Evolutionary conservation across 1,140 invertebrate species (phyloP), one percentile per base, ranked within the genome.

Genomic region (Drosophila asahinai): DNA sequence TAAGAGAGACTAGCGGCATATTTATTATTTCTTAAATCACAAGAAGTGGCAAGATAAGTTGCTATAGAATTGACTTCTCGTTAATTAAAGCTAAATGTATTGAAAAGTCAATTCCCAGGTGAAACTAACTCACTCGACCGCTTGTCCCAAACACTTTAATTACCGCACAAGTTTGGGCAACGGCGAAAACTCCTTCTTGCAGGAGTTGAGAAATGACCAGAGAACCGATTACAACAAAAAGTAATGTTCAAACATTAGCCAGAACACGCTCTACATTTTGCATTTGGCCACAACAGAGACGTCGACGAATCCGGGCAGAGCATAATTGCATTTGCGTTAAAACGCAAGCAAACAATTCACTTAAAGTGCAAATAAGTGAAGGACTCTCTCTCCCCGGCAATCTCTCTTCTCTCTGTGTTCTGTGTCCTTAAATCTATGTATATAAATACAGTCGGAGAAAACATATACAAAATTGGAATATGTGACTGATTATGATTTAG

Each of bases 291-390:
- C 43, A 77, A 66, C 66, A 81, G 71, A 59, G 70, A 65, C 55
- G 43, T 55, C 36, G 49, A 40, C 60, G 60, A 57, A 49, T 65
- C 66, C 65, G 62, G 74, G 66, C 79, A 61, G 84, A 63, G 82
- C 75, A 90, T 90, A 90, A 91, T 91, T 91, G 84, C 84, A 91
- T 89, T 91, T 89, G 89, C 84, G 86, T 90, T 90, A 80, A 90
- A 86, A 90, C 86, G 86, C 86, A 90, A 90, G 86, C 86, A 90
- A 90, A 90, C 86, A 90, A 90, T 90, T 90, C 86, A 90, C 86
- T 90, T 90, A 90, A 82, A 90, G 81, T 90, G 81, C 80, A 90
- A 90, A 90, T 90, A 90, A 90, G 86, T 90, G 65, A 57, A 70
- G 84, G 66, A 75, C 49, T 59, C 48, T 59, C 48, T 58, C 27